A percentile compares a stretch with the other conserved stretches of the same genome.
Evolutionary conservation across 2,888 invertebrate genomes (phyloP).

Genomic region (Argyresthia goedartella): DNA sequence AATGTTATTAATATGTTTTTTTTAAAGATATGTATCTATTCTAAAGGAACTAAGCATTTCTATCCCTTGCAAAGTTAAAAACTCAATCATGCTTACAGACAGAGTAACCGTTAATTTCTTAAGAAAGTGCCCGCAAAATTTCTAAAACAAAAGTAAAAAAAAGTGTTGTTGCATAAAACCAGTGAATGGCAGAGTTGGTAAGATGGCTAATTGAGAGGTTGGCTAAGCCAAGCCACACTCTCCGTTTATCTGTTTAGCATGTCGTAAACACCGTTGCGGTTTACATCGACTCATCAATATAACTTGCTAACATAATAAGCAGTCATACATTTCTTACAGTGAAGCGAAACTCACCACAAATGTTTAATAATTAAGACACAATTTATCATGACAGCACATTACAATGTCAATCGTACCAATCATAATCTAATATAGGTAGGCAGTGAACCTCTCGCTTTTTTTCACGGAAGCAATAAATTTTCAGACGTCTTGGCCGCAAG

Average conservation of each 20-base stretch:
- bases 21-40: too few relatives aligned
- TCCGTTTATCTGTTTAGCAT: not conserved
- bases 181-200: not conserved
- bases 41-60: too few relatives aligned
- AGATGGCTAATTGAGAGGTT: too few relatives aligned
- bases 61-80: too few relatives aligned
- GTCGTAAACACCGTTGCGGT: not conserved
- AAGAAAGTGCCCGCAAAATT: not conserved
- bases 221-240: too few relatives aligned
- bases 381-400: not conserved
- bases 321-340: not conserved
- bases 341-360: not conserved
- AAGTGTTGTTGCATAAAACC: not conserved
- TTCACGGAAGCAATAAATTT: slow-evolving; percentile 37
- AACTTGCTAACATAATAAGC: not conserved
- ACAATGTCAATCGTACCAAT: slow-evolving; percentile 3
- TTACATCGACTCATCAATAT: slow-evolving; percentile 1
- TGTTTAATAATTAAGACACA: not conserved
- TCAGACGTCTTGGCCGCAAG: slow-evolving; percentile 35
- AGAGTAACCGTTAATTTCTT: not conserved
- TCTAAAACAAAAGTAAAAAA: not conserved
- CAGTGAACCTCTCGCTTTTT: slow-evolving; percentile 31
- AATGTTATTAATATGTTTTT: too few relatives aligned
- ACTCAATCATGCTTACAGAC: too few relatives aligned
- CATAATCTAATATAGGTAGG: not conserved